Percentiles rank a stretch among this genome's conserved stretches.
Conservation (phyloP, 2,888 invertebrate species). For the Metallyticus violacea region DNA sequence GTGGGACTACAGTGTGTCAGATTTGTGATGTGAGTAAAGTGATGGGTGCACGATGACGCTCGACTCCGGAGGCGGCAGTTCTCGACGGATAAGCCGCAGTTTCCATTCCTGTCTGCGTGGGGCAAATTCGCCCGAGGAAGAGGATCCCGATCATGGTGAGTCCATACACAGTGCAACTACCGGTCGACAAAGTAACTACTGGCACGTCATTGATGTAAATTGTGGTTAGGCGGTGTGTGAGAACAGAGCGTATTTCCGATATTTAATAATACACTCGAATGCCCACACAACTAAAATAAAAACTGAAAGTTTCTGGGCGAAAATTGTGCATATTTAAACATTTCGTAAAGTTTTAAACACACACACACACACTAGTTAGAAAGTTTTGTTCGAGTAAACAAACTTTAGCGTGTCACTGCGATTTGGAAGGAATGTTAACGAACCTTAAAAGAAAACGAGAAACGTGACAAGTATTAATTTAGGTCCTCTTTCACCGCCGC, state of each 20-base stretch:
- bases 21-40: not conserved
- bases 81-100: constrained; percentile 58
- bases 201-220: not conserved
- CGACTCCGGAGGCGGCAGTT: constrained; percentile 14
- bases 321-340: too few relatives aligned
- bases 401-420: too few relatives aligned
- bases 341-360: too few relatives aligned
- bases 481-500: too few relatives aligned
- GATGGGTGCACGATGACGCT: constrained; percentile 21
- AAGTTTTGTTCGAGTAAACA: too few relatives aligned
- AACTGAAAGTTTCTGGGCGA: too few relatives aligned
- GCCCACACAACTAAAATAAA: too few relatives aligned
- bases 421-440: too few relatives aligned
- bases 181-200: not conserved
- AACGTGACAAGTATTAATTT: too few relatives aligned
- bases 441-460: too few relatives aligned
- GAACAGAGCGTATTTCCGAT: not conserved
- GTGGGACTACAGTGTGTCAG: not conserved
- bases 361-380: too few relatives aligned
- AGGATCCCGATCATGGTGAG: constrained; percentile 33
- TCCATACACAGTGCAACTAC: not conserved
- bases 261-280: too few relatives aligned
- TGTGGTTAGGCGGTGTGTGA: not conserved
- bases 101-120: constrained; percentile 68
- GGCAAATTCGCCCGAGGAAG: constrained; percentile 47